Percentiles rank a stretch among this genome's conserved stretches.
phyloP scores from a whole-genome alignment of 2,113 vertebrate species.

The Chauna torquata region DNA sequence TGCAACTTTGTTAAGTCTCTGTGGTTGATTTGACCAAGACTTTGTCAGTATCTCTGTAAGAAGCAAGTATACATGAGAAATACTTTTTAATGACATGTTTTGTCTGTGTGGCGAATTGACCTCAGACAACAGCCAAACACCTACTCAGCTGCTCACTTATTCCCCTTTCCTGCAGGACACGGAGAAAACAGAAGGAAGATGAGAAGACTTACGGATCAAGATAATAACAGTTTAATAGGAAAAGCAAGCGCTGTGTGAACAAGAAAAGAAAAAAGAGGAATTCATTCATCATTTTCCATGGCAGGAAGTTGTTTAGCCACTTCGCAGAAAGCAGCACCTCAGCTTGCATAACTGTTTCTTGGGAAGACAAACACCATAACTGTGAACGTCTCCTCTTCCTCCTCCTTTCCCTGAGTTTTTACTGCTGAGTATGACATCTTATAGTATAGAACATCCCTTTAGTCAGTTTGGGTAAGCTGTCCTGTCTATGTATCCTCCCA shows the following conservation, averaged over 20 bases:
- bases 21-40: not conserved
- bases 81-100: not conserved
- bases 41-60: not conserved
- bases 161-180: not conserved
- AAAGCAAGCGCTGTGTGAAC: not conserved
- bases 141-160: not conserved
- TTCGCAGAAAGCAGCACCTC: not conserved
- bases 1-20: not conserved
- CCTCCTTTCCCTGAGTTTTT: not conserved
- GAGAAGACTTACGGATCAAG: not conserved
- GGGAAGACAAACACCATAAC: not conserved
- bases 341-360: not conserved
- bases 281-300: not conserved
- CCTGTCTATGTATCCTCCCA: not conserved
- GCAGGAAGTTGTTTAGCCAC: not conserved
- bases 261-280: not conserved
- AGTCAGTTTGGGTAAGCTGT: not conserved
- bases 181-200: not conserved
- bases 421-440: not conserved
- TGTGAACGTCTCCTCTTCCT: not conserved
- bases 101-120: not conserved
- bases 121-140: not conserved
- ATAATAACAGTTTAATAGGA: not conserved
- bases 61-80: not conserved
- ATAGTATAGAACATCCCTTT: not conserved